A percentile compares a stretch with the other conserved stretches of the same genome.
These are phyloP conservation scores for Drosophila yooni DNA, from an alignment of 2,888 invertebrate genomes.

Conservation along the genomic window DNA sequence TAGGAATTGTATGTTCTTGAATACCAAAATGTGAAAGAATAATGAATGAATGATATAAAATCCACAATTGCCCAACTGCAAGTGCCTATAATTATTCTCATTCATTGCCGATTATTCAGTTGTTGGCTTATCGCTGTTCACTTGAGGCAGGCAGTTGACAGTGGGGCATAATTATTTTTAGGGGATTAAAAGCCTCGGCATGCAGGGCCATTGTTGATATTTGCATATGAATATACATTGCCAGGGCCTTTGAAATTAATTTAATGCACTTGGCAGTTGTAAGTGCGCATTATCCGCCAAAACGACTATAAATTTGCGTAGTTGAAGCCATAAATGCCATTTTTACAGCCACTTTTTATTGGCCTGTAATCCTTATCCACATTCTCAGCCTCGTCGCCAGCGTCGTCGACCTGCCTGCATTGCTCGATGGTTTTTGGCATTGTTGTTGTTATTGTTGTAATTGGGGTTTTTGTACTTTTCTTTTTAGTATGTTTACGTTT, in stretches of 20 bases:
- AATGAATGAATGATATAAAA: not conserved
- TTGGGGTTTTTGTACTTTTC: constrained; percentile 10
- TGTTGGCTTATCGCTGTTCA: not conserved
- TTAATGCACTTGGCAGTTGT: constrained; percentile 72
- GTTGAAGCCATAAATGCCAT: constrained; percentile 69
- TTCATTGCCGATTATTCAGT: constrained; percentile 13
- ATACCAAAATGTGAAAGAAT: not conserved
- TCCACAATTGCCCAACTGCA: constrained; percentile 14
- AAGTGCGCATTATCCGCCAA: constrained; percentile 70
- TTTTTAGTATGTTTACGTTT: constrained; percentile 39
- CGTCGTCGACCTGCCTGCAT: constrained; percentile 22
- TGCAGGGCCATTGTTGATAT: constrained; percentile 15
- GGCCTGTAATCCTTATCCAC: constrained; percentile 39
- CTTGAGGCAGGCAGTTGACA: constrained; percentile 16
- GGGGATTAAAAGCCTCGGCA: constrained; percentile 1
- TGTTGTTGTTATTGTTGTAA: constrained; percentile 27
- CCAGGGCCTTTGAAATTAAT: constrained; percentile 68
- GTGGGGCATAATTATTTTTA: constrained; percentile 1
- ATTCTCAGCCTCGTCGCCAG: constrained; percentile 19
- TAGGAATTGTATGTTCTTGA: not conserved
- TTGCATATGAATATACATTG: constrained; percentile 43
- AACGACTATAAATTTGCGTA: constrained; percentile 69
- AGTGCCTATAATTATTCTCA: constrained; percentile 17
- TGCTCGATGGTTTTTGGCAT: constrained; percentile 16
- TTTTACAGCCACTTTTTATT: constrained; percentile 55